phyloP scores from a whole-genome alignment of 2,113 vertebrate genomes.

The Sinocyclocheilus rhinocerous region DNA sequence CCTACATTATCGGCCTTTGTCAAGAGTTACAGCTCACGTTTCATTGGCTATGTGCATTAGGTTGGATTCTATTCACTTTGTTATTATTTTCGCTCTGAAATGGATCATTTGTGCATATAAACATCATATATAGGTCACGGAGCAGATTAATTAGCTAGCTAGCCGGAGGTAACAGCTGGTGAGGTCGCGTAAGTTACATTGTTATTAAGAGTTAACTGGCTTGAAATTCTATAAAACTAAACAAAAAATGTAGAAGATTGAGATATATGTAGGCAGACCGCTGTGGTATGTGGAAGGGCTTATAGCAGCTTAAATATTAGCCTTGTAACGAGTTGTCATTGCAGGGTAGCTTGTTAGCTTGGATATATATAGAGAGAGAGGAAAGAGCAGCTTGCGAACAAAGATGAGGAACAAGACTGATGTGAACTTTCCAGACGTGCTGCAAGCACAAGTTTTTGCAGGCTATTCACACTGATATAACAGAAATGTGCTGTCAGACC shows the following conservation, averaged over 20 bases:
- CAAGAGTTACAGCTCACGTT: neutral
- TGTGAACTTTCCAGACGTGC: conserved; percentile 15
- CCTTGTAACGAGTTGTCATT: neutral
- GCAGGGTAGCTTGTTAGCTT: conserved; percentile 7
- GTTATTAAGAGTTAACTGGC: neutral
- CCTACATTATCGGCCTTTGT: neutral
- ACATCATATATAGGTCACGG: conserved; percentile 61
- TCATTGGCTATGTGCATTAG: too few species aligned
- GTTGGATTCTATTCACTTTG: neutral
- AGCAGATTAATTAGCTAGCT: conserved; percentile 37
- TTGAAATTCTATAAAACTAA: neutral
- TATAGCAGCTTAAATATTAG: neutral
- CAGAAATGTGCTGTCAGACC: neutral
- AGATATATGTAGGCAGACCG: neutral
- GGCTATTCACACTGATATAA: neutral
- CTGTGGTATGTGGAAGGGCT: neutral
- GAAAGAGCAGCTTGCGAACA: conserved; percentile 59
- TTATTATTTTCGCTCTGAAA: neutral
- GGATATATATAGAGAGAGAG: conserved; percentile 54
- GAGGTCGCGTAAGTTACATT: conserved; percentile 24
- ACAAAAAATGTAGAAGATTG: neutral
- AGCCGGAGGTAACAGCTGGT: conserved; percentile 38
- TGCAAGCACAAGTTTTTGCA: neutral
- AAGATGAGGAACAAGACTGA: conserved; percentile 37
- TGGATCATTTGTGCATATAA: neutral